A percentile compares a stretch with the other conserved stretches of the same genome.
Evolutionary conservation across 2,797 vertebrate species (phyloP).

Genomic region (Hafferia zeledoni): DNA sequence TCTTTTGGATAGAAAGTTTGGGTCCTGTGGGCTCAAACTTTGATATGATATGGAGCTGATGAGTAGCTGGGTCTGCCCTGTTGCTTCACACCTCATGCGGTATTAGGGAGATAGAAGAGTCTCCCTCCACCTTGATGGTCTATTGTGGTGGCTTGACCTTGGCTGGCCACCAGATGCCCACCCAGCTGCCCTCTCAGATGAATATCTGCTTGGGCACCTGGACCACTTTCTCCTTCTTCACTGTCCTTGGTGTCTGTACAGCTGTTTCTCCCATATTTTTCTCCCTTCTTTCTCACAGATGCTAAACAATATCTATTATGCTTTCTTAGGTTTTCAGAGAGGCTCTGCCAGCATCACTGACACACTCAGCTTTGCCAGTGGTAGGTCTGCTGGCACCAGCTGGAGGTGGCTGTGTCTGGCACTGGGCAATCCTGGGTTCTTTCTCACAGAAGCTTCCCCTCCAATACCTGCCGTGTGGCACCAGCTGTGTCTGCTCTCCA

Average conservation of each 20-base stretch:
- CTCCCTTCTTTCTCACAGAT: neutral
- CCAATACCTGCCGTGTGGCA: fast-evolving
- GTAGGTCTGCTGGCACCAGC: fast-evolving
- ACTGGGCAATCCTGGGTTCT: neutral
- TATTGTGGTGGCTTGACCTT: neutral
- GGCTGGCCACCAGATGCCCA: neutral
- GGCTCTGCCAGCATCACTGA: neutral
- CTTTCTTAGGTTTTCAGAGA: neutral
- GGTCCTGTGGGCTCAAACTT: neutral
- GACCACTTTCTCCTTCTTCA: neutral
- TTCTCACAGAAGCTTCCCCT: neutral
- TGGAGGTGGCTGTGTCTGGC: neutral
- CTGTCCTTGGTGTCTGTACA: neutral
- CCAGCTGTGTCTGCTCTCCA: neutral
- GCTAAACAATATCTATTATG: neutral
- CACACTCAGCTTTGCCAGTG: fast-evolving
- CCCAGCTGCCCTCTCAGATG: neutral
- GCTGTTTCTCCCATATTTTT: neutral
- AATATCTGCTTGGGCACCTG: neutral
- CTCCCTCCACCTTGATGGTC: neutral
- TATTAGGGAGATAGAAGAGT: neutral
- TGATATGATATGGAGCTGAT: fast-evolving
- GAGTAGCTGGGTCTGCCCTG: neutral
- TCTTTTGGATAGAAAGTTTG: neutral
- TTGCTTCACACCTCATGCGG: neutral